Conservation (phyloP, 1,140 invertebrate genomes). For the Meloidogyne floridensis region DNA sequence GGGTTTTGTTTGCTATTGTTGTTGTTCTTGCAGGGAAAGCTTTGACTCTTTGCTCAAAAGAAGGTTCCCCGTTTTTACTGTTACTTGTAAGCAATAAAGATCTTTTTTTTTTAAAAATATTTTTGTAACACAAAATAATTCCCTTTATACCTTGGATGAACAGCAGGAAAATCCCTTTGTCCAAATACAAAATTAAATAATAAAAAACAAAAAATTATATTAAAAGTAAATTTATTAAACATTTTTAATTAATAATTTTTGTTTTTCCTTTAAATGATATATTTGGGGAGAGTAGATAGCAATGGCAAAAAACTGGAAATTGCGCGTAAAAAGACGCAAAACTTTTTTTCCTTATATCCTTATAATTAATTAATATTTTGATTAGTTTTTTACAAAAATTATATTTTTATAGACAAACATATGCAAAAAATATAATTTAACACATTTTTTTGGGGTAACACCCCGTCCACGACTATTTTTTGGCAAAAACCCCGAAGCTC, state of each 20-base stretch:
- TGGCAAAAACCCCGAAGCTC: no score
- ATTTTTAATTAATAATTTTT: background rate
- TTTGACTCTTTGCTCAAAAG: background rate
- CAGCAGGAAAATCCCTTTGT: background rate
- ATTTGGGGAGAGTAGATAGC: background rate
- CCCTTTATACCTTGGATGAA: background rate
- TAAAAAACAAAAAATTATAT: background rate
- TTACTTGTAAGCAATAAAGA: background rate
- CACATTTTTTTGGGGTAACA: no score
- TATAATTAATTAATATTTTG: background rate
- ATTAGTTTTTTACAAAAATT: background rate
- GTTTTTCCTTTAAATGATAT: no score
- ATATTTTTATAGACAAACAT: no score
- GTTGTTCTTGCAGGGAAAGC: background rate
- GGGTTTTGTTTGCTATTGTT: background rate
- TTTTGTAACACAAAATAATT: background rate
- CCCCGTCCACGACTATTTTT: no score
- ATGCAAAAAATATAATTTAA: no score
- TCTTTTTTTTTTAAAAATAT: background rate
- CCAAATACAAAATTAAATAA: background rate
- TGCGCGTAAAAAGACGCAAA: background rate
- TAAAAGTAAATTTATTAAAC: background rate
- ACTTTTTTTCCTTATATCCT: background rate
- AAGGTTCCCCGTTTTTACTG: background rate
- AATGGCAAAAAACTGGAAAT: conserved; percentile 5